A percentile compares a stretch with the other conserved stretches of the same genome.
These are phyloP conservation scores for Holcopasites calliopsidis DNA, from an alignment of 1,140 invertebrate species.

Conservation along the genomic window DNA sequence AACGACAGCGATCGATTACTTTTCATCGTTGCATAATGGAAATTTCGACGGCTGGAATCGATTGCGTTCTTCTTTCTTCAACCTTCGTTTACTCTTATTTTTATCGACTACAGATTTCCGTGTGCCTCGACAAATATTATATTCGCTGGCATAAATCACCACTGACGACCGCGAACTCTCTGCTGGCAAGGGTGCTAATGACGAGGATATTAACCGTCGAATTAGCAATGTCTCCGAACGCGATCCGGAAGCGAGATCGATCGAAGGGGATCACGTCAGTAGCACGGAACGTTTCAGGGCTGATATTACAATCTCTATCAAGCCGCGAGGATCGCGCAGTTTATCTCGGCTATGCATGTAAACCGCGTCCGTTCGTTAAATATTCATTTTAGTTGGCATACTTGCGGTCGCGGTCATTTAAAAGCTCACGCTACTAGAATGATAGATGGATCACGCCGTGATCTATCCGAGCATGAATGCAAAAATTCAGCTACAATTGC, in stretches of 20 bases:
- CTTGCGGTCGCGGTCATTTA: background rate
- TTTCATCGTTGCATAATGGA: background rate
- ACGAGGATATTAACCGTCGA: conserved; percentile 41
- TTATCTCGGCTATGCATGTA: background rate
- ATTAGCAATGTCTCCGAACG: conserved; percentile 42
- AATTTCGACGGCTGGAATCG: background rate
- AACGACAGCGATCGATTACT: too few relatives aligned
- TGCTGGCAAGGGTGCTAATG: conserved; percentile 31
- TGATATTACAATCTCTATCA: background rate
- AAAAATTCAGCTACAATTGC: too few relatives aligned
- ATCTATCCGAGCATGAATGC: too few relatives aligned
- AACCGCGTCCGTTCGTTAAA: background rate
- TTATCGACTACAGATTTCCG: background rate
- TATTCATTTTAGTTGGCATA: background rate
- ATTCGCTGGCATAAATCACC: background rate
- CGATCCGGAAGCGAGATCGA: conserved; percentile 21
- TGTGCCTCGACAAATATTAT: background rate
- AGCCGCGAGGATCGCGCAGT: background rate
- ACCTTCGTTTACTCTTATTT: background rate
- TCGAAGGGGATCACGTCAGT: background rate
- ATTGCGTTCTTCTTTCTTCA: background rate
- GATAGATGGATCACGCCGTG: background rate
- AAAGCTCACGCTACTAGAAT: background rate
- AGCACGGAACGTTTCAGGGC: background rate
- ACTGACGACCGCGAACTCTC: background rate